These are phyloP conservation scores for Dipodomys spectabilis DNA, from an alignment of 2,113 vertebrate species.

Conservation along the genomic window DNA sequence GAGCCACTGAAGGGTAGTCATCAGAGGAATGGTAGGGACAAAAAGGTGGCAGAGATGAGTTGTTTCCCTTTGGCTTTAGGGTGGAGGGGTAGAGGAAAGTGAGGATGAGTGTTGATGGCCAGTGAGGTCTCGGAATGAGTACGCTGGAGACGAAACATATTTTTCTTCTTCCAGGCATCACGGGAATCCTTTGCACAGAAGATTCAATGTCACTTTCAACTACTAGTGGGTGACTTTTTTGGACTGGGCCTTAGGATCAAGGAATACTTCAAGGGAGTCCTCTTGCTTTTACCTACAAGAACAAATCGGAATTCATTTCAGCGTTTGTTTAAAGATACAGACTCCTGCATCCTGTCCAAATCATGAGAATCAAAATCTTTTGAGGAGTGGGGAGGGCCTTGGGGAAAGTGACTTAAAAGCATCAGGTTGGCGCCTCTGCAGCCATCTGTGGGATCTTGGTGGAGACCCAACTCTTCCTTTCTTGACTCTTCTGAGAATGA, in stretches of 20 bases:
- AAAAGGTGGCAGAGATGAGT: background rate
- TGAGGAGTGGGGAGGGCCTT: background rate
- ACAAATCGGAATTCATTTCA: background rate
- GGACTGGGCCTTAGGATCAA: background rate
- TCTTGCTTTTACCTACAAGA: background rate
- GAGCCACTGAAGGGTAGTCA: background rate
- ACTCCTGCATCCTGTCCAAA: background rate
- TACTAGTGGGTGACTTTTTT: background rate
- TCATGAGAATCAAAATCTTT: background rate
- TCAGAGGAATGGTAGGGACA: background rate
- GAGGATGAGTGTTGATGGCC: background rate
- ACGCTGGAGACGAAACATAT: constrained; percentile 2
- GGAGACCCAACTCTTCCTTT: background rate
- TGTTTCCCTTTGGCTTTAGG: background rate
- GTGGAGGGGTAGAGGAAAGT: background rate
- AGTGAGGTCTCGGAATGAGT: constrained; percentile 6
- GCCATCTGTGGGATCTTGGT: background rate
- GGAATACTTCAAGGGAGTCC: background rate
- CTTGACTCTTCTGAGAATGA: background rate
- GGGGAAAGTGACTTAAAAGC: background rate
- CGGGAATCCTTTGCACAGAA: background rate
- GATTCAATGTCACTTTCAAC: background rate
- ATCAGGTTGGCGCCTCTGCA: background rate
- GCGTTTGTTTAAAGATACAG: constrained; percentile 1
- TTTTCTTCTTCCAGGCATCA: background rate